Evolutionary conservation across 1,140 invertebrate species (phyloP).

Genomic region (Saccostrea echinata): DNA sequence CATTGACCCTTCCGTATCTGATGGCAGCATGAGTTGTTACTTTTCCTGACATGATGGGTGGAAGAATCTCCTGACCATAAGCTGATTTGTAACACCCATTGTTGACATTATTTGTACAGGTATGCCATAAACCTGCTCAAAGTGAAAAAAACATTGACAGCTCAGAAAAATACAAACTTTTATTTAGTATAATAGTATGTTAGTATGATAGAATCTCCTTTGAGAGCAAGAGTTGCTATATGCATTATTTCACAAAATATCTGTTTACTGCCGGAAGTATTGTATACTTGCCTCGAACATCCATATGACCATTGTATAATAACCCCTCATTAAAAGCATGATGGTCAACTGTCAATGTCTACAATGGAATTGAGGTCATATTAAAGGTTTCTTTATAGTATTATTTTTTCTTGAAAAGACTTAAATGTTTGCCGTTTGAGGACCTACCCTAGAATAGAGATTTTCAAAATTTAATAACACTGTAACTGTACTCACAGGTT

Average conservation of each 20-base stretch:
- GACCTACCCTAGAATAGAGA: background rate
- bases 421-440: no score
- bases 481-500: background rate
- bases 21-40: constrained; percentile 46
- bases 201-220: no score
- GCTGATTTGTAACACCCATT: constrained; percentile 1
- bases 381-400: no score
- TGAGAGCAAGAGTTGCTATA: no score
- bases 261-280: background rate
- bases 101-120: constrained; percentile 22
- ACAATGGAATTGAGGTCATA: background rate
- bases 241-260: background rate
- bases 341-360: constrained; percentile 15
- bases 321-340: background rate
- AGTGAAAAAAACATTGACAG: background rate
- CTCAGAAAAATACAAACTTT: background rate
- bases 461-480: background rate
- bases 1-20: constrained; percentile 53
- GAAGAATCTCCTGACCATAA: constrained; percentile 42
- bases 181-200: no score
- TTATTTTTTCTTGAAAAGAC: no score
- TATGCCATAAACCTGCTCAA: background rate
- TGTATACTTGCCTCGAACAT: background rate
- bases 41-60: constrained; percentile 57
- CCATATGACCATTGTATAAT: constrained; percentile 7